Evolutionary conservation across 30 jellyfish, hydroid and myxozoan genomes (phyloP).

Genomic region (Aurelia aurita): DNA sequence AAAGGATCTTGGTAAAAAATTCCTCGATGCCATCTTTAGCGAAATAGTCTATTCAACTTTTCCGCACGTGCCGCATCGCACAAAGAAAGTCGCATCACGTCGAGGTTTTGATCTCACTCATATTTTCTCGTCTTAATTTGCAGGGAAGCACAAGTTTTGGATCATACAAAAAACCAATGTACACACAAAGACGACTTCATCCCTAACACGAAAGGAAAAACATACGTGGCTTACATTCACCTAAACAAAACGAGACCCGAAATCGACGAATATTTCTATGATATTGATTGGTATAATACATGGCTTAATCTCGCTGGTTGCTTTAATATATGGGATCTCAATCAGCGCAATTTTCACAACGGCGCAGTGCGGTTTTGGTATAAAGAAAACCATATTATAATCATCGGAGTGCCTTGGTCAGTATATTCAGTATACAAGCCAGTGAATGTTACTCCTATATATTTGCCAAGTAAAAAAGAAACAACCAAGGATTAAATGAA

Average conservation of each 20-base stretch:
- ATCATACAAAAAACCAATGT: conserved; percentile 85
- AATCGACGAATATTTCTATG: not conserved
- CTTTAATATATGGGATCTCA: conserved; percentile 89
- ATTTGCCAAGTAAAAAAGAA: not conserved
- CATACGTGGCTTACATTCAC: conserved; percentile 81
- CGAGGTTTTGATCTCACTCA: too few relatives aligned
- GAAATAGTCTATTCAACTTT: too few relatives aligned
- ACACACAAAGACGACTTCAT: conserved; percentile 69
- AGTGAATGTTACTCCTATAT: conserved; percentile 65
- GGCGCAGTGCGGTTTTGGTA: conserved; percentile 83
- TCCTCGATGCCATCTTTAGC: too few relatives aligned
- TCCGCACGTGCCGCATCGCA: too few relatives aligned
- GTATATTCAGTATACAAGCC: conserved; percentile 77
- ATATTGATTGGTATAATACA: not conserved
- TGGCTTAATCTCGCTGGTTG: conserved; percentile 83
- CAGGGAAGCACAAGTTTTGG: conserved; percentile 85
- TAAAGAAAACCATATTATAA: conserved; percentile 74
- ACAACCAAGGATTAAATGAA: too few relatives aligned
- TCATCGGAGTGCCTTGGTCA: conserved; percentile 79
- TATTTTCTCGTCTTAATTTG: not conserved
- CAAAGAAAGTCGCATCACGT: too few relatives aligned
- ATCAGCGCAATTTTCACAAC: conserved; percentile 86
- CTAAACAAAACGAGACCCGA: conserved; percentile 9
- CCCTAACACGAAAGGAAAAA: conserved; percentile 90
- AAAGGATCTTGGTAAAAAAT: too few relatives aligned